phyloP scores from a whole-genome alignment of 1,140 invertebrate genomes.

The Vanessa tameamea region DNA sequence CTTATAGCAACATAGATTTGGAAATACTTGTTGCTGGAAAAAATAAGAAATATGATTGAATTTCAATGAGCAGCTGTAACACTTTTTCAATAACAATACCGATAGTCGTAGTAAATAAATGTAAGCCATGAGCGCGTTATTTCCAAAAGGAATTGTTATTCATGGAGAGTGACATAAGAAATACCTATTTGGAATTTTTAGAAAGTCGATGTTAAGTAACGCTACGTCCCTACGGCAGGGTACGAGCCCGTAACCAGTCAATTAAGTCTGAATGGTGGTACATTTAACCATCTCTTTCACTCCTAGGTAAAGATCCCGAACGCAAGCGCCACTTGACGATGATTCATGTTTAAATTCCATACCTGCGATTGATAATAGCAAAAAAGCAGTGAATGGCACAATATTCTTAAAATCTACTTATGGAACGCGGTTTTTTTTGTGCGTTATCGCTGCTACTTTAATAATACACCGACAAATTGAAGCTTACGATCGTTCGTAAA shows the following conservation, averaged over 20 bases:
- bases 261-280: slow-evolving; percentile 78
- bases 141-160: slow-evolving; percentile 62
- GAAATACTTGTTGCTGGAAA: slow-evolving; percentile 37
- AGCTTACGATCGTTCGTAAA: background rate
- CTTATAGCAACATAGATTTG: slow-evolving; percentile 31
- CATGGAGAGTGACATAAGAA: slow-evolving; percentile 61
- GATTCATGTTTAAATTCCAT: slow-evolving; percentile 77
- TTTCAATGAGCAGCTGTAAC: slow-evolving; percentile 40
- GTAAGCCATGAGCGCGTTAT: slow-evolving; percentile 41
- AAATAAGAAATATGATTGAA: slow-evolving; percentile 35
- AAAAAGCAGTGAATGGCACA: slow-evolving; percentile 68
- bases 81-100: slow-evolving; percentile 37
- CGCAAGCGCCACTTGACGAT: slow-evolving; percentile 76
- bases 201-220: slow-evolving; percentile 75
- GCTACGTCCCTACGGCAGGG: slow-evolving; percentile 75
- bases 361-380: slow-evolving; percentile 78
- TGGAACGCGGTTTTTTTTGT: background rate
- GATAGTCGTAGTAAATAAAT: slow-evolving; percentile 32
- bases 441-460: slow-evolving; percentile 6
- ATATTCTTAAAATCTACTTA: slow-evolving; percentile 54
- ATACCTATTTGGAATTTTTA: slow-evolving; percentile 69
- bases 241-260: slow-evolving; percentile 77
- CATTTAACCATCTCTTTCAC: slow-evolving; percentile 68
- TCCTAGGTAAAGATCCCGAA: slow-evolving; percentile 60
- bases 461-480: background rate